Evolutionary conservation across 2,888 invertebrate genomes (phyloP).

Genomic region (Acronicta alni): DNA sequence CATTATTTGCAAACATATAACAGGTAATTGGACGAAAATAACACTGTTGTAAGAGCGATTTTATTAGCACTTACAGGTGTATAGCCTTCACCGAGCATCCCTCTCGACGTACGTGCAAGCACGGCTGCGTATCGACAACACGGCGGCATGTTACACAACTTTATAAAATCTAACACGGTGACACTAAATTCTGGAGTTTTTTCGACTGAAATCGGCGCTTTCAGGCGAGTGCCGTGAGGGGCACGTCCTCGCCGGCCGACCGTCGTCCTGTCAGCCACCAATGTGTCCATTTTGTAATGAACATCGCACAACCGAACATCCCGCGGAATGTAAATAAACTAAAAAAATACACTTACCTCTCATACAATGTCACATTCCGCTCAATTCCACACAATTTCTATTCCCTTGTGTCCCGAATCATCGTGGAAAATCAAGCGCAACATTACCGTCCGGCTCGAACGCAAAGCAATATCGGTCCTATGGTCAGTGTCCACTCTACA

Average conservation of each 20-base stretch:
- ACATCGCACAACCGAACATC: conserved; percentile 72
- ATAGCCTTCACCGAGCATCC: conserved; percentile 61
- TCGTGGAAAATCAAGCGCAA: conserved; percentile 86
- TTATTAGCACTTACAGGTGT: conserved; percentile 27
- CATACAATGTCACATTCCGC: conserved; percentile 89
- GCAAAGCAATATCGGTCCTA: conserved; percentile 88
- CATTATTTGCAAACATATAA: conserved; percentile 59
- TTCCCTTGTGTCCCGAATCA: conserved; percentile 84
- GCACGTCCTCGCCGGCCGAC: conserved; percentile 70
- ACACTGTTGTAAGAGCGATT: conserved; percentile 28
- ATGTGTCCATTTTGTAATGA: conserved; percentile 82
- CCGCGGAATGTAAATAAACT: conserved; percentile 86
- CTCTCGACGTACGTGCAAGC: conserved; percentile 58
- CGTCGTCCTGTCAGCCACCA: conserved; percentile 75
- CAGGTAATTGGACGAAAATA: conserved; percentile 43
- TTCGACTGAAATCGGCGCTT: conserved; percentile 59
- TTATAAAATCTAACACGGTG: conserved; percentile 60
- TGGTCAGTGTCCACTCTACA: conserved; percentile 86
- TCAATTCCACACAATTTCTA: conserved; percentile 86
- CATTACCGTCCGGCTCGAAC: conserved; percentile 86
- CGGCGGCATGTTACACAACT: conserved; percentile 82
- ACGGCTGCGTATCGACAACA: conserved; percentile 72
- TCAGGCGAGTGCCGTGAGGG: conserved; percentile 64
- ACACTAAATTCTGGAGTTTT: conserved; percentile 48
- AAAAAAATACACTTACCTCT: conserved; percentile 83